Conservation (phyloP, 1,140 invertebrate species). For the Tribolium madens region DNA sequence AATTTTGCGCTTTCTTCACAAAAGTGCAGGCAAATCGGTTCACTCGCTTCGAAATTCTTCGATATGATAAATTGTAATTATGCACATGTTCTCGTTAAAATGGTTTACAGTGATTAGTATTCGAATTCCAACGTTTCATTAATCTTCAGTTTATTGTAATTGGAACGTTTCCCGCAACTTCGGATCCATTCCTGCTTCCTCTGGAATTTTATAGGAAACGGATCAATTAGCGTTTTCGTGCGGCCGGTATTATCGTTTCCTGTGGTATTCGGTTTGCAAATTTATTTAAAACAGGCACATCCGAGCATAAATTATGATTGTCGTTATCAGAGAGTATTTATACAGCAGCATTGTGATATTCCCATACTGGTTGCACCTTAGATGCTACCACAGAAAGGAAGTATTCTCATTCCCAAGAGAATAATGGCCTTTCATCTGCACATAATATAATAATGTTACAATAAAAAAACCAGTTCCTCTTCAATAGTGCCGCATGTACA, state of each 20-base stretch:
- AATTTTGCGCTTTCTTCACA: slow-evolving; percentile 38
- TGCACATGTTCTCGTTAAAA: slow-evolving; percentile 15
- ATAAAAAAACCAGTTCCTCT: slow-evolving; percentile 50
- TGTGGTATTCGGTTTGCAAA: slow-evolving; percentile 17
- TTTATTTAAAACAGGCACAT: slow-evolving; percentile 28
- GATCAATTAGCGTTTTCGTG: background rate
- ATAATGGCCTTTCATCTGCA: slow-evolving; percentile 53
- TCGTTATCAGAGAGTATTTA: slow-evolving; percentile 1
- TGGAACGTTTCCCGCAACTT: too few species aligned
- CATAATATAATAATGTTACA: slow-evolving; percentile 51
- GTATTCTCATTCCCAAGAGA: slow-evolving; percentile 50
- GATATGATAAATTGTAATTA: slow-evolving; percentile 2
- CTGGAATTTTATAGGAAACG: background rate
- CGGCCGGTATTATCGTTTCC: background rate
- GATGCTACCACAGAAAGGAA: slow-evolving; percentile 49
- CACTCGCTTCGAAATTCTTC: background rate
- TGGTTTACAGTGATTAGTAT: background rate
- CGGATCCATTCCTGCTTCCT: background rate
- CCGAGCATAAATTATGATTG: slow-evolving; percentile 29
- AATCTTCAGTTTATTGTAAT: too few species aligned
- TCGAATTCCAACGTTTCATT: background rate
- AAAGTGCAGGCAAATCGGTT: background rate
- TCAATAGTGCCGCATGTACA: slow-evolving; percentile 14
- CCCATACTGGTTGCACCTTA: slow-evolving; percentile 32
- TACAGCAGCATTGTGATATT: slow-evolving; percentile 33